These are phyloP conservation scores for Centrocercus urophasianus DNA, from an alignment of 2,113 vertebrate genomes.

Conservation along the genomic window DNA sequence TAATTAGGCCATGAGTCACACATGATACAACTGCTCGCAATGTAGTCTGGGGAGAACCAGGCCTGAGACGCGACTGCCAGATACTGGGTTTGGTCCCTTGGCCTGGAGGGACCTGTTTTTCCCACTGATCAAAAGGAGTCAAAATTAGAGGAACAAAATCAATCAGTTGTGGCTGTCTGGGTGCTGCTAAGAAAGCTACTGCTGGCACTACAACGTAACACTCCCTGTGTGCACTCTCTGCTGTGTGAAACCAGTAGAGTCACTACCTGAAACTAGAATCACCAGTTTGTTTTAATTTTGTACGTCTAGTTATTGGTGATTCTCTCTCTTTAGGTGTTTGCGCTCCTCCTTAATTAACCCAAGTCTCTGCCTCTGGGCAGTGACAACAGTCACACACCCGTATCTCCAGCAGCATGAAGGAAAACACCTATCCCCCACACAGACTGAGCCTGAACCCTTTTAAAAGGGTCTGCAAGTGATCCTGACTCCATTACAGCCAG, in stretches of 20 bases:
- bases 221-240: not conserved
- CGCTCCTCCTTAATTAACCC: conserved; percentile 33
- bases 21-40: not conserved
- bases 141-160: conserved; percentile 32
- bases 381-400: not conserved
- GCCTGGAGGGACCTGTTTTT: not conserved
- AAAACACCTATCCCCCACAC: not conserved
- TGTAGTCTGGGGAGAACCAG: not conserved
- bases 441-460: not conserved
- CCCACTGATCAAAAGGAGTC: not conserved
- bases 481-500: not conserved
- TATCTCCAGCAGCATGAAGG: not conserved
- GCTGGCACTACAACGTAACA: not conserved
- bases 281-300: conserved; percentile 24
- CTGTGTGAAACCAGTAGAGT: conserved; percentile 35
- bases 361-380: conserved; percentile 40
- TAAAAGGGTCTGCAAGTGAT: not conserved
- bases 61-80: not conserved
- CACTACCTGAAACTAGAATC: conserved; percentile 46
- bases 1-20: conserved; percentile 36
- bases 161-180: not conserved
- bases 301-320: conserved; percentile 33
- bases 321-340: conserved; percentile 26
- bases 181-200: not conserved
- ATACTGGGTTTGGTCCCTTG: not conserved